phyloP scores from a whole-genome alignment of 2,888 invertebrate species.

The Eremobia ochroleuca region DNA sequence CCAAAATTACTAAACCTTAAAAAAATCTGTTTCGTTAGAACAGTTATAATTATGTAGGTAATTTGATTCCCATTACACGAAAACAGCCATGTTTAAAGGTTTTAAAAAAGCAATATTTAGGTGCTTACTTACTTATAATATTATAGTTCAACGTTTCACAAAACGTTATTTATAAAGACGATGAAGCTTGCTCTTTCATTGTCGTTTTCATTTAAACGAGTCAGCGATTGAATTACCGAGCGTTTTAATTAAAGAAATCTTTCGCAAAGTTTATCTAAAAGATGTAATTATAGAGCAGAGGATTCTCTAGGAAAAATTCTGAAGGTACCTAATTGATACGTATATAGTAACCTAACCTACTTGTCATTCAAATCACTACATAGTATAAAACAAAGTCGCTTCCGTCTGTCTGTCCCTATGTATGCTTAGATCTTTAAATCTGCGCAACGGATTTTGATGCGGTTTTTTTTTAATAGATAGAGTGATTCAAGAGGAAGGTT shows the following conservation, averaged over 20 bases:
- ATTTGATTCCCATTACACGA: neutral
- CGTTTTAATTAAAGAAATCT: conserved; percentile 50
- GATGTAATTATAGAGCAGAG: conserved; percentile 34
- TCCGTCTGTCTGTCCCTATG: too few species aligned
- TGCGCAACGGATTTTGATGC: too few species aligned
- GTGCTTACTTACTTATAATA: too few species aligned
- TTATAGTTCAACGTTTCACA: neutral
- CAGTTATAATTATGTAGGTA: too few species aligned
- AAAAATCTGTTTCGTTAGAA: too few species aligned
- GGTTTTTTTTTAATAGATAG: too few species aligned
- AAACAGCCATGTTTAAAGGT: neutral
- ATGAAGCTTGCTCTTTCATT: conserved; percentile 33
- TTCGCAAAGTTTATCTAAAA: conserved; percentile 39
- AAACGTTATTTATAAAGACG: conserved; percentile 26
- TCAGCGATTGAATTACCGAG: conserved; percentile 43
- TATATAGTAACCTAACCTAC: too few species aligned
- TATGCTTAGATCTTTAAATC: too few species aligned
- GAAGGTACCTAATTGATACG: neutral
- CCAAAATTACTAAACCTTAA: too few species aligned
- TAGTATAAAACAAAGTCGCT: too few species aligned
- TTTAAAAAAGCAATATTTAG: too few species aligned
- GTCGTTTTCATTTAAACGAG: conserved; percentile 42
- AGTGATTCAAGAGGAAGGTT: too few species aligned
- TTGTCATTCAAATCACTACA: neutral
- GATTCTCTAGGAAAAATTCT: conserved; percentile 8